Base-by-base conservation (phyloP, 2,888 invertebrate species). In the Hipparchia semele region DNA sequence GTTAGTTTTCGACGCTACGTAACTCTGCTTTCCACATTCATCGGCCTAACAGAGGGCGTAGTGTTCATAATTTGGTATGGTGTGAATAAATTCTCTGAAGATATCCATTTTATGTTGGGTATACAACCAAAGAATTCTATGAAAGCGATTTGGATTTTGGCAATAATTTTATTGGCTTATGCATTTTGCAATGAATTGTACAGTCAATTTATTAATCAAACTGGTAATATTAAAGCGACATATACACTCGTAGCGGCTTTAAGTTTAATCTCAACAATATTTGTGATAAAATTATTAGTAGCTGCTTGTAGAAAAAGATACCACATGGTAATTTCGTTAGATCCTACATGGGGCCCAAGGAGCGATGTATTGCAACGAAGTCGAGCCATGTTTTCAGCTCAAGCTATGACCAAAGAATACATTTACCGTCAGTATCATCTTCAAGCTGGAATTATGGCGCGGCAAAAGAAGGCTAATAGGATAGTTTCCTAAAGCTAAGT, bases 361-460 rank as follows among this genome's bases (percentile, higher is more conserved):
- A 85, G 80, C 64, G 87, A 87, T 2, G 71, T 92, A 10, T 79
- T 94, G 66, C 84, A 83, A 75, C 83, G 93, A 3, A 94, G 94
- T 75, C 84, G 94, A 64, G 89, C 87, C 1, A 93, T 94, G 94
- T 94, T 94, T 80, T 86, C 88, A 1, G 91, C 92, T 5, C 91
- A 94, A 71, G 92, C 94, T 3, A 94, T 94, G 94, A 94, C 94
- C 12, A 94, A 94, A 76, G 94, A 94, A 80, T 94, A 94, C 77
- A 85, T 94, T 80, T 94, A 94, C 77, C 84, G 94, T 0, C 94
- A 94, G 78, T 91, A 93, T 76, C 91, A 93, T 73, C 81, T 94
- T 53, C 90, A 92, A 72, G 91, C 92, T 0, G 91, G 92, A 0
- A 88, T 93, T 23, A 51, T 84, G 8, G 81, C 80, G n/a, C 81